A percentile compares a stretch with the other conserved stretches of the same genome.
These are phyloP conservation scores for Drosophila nigritarsus DNA, from an alignment of 2,888 invertebrate species.

Conservation along the genomic window DNA sequence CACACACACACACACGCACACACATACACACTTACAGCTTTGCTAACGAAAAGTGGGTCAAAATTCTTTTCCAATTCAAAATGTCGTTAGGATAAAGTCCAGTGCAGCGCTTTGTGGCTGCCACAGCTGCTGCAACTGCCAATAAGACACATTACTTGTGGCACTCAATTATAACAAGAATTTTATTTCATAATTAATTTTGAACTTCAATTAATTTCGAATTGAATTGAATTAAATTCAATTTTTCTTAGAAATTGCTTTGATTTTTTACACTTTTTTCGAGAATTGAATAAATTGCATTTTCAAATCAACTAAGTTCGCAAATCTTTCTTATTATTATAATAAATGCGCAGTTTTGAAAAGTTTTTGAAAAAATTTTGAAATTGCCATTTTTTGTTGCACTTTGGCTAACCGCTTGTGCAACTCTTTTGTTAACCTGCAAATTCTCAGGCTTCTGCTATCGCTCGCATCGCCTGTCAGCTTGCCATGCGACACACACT, in stretches of 20 bases:
- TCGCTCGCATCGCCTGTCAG: conserved; percentile 44
- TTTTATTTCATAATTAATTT: not conserved
- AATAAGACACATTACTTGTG: not conserved
- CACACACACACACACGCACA: not conserved
- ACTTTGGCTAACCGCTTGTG: not conserved
- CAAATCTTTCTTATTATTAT: no score
- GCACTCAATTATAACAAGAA: not conserved
- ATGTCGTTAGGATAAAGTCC: not conserved
- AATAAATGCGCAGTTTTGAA: no score
- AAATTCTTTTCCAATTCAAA: not conserved
- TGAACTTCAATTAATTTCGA: not conserved
- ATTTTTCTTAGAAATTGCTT: no score
- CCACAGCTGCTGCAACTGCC: not conserved
- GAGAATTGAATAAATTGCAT: no score
- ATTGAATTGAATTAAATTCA: no score
- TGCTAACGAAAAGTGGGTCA: conserved; percentile 7
- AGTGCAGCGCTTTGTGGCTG: not conserved
- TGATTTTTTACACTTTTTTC: no score
- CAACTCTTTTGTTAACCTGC: not conserved
- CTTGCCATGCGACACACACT: conserved; percentile 20
- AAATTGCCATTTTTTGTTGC: not conserved
- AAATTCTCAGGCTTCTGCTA: conserved; percentile 22
- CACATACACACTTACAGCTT: conserved; percentile 1
- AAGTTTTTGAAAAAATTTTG: fast-evolving
- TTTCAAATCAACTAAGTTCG: no score